Base-by-base conservation (phyloP, 2,113 vertebrate species). In the Monopterus albus region DNA sequence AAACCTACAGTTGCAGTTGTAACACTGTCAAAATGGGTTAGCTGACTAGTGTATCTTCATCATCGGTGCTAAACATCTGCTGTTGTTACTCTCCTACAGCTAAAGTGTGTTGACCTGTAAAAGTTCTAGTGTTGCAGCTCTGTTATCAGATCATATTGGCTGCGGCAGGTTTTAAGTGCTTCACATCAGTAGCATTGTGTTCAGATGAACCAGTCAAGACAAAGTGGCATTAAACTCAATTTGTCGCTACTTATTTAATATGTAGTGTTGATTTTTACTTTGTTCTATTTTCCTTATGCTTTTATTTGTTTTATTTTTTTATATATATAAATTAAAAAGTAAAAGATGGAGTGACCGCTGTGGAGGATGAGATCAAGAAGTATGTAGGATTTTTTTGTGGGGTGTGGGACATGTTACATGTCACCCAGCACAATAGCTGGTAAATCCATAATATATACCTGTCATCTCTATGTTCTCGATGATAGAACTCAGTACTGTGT, bases 311-410 rank as follows among this genome's bases (percentile, higher is more conserved):
- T 10, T 50, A 2, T 45, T 18, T 17, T 8, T 46, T 4, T 2
- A n/a, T n/a, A n/a, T n/a, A n/a, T n/a, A n/a, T n/a, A n/a, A n/a
- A n/a, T 0, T 36, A 39, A 31, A 29, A 49, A 4, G 14, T 51
- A 31, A 95, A 94, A 92, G 97, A 98, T 42, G 97, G 98, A 29
- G 96, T 99, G 53, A 94, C 94, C 26, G 79, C 95, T 10, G 97
- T 99, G 83, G 97, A 99, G 92, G 98, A 99, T 67, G 98, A 99
- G 90, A 98, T 99, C 78, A 97, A 96, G 84, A 99, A 97, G 98
- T 99, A 91, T 31, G 29, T 5, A 5, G 29, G 5, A 7, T 31
- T 5, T 31, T n/a, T n/a, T n/a, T n/a, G n/a, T n/a, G n/a, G n/a
- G n/a, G n/a, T n/a, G n/a, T n/a, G n/a, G n/a, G n/a, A n/a, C n/a